phyloP scores from a whole-genome alignment of 2,113 vertebrate species.

The Gracilinanus agilis region DNA sequence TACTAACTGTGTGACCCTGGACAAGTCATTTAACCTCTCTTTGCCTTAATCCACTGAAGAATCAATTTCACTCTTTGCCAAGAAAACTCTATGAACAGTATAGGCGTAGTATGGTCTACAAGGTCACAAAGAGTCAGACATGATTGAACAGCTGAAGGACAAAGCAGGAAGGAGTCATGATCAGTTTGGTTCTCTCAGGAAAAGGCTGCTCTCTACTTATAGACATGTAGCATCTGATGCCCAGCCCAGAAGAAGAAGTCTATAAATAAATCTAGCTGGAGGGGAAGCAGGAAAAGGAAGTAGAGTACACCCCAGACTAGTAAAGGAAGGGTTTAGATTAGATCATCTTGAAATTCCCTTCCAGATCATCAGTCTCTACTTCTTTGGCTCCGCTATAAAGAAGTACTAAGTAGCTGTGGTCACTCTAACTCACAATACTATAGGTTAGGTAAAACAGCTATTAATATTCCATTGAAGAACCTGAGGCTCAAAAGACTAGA shows the following conservation, averaged over 20 bases:
- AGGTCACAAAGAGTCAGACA: not conserved
- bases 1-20: not conserved
- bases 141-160: not conserved
- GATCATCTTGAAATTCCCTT: not conserved
- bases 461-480: not conserved
- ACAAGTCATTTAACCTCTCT: not conserved
- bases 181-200: too few relatives aligned
- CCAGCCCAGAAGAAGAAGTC: not conserved
- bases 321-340: not conserved
- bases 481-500: not conserved
- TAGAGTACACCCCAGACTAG: not conserved
- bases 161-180: too few relatives aligned
- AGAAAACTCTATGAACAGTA: not conserved
- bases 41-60: not conserved
- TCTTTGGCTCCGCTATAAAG: not conserved
- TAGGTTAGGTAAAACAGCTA: not conserved
- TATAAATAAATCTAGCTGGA: not conserved
- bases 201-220: too few relatives aligned
- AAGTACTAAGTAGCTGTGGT: not conserved
- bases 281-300: not conserved
- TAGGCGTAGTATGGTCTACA: not conserved
- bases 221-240: not conserved
- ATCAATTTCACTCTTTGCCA: not conserved
- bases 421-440: not conserved
- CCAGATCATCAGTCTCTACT: not conserved